A percentile compares a stretch with the other conserved stretches of the same genome.
These are phyloP conservation scores for Vulpes vulpes DNA, from an alignment of 2,113 vertebrate species.

Conservation along the genomic window DNA sequence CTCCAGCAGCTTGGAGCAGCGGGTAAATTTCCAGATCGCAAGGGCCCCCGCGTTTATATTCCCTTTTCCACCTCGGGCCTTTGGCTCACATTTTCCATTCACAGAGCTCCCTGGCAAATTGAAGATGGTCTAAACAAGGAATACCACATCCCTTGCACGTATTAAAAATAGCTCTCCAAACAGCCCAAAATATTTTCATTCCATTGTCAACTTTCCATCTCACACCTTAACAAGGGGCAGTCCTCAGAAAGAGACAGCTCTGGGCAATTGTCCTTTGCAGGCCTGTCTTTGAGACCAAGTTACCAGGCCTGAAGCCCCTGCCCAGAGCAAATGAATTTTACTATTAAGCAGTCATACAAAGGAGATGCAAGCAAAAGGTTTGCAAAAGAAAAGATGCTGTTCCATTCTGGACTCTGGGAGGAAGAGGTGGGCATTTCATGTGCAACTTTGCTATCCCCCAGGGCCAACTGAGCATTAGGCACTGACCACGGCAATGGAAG, in stretches of 20 bases:
- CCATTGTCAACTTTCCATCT: conserved; percentile 66
- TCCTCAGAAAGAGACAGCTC: conserved; percentile 4
- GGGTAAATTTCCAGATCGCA: not conserved
- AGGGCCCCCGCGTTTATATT: not conserved
- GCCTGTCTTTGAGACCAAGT: not conserved
- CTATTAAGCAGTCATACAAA: not conserved
- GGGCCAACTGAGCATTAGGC: not conserved
- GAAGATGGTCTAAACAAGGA: conserved; percentile 68
- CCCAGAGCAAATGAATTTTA: conserved; percentile 1
- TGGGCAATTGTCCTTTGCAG: not conserved
- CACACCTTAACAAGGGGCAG: conserved; percentile 57
- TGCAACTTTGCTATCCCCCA: not conserved
- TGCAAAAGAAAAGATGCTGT: not conserved
- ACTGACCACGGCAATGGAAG: conserved; percentile 36
- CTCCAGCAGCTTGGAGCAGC: not conserved
- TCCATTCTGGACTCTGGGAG: not conserved
- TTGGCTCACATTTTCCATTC: conserved; percentile 68
- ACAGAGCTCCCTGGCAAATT: conserved; percentile 56
- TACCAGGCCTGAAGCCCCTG: conserved; percentile 1
- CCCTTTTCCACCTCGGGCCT: conserved; percentile 45
- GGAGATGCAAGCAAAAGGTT: not conserved
- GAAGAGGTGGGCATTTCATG: conserved; percentile 52
- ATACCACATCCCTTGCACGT: not conserved
- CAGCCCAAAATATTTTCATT: conserved; percentile 61
- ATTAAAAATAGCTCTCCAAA: conserved; percentile 72